These are phyloP conservation scores for Echinarachnius parma DNA, from an alignment of 53 echinoderm and acorn worm species.

Conservation along the genomic window DNA sequence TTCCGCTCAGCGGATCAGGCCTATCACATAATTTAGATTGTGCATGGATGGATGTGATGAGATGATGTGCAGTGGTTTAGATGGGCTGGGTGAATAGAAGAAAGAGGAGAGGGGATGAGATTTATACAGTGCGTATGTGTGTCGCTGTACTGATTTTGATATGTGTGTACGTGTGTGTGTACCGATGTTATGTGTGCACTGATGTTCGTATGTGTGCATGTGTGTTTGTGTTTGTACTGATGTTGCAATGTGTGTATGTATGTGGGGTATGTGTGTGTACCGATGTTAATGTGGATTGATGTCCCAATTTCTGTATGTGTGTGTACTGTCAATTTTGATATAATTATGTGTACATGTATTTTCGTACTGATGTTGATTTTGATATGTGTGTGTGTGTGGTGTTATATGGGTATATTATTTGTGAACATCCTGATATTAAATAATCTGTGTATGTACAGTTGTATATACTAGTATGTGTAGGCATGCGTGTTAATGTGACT, in stretches of 20 bases:
- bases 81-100: no score
- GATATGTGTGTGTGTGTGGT: no score
- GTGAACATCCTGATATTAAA: no score
- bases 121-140: no score
- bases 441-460: neutral
- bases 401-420: no score
- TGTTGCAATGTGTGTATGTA: neutral
- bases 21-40: constrained; percentile 50
- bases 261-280: neutral
- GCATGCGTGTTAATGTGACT: no score
- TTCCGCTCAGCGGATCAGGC: constrained; percentile 46
- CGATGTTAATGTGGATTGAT: constrained; percentile 2
- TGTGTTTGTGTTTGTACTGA: constrained; percentile 16
- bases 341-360: neutral
- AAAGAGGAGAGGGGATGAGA: no score
- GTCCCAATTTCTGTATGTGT: neutral
- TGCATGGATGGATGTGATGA: no score
- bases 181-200: neutral
- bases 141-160: neutral
- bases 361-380: no score
- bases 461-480: neutral
- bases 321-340: constrained; percentile 2
- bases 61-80: no score
- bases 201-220: neutral
- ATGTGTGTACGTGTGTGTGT: constrained; percentile 15